These are phyloP conservation scores for Ibycter americanus DNA, from an alignment of 2,797 vertebrate species.

Conservation along the genomic window DNA sequence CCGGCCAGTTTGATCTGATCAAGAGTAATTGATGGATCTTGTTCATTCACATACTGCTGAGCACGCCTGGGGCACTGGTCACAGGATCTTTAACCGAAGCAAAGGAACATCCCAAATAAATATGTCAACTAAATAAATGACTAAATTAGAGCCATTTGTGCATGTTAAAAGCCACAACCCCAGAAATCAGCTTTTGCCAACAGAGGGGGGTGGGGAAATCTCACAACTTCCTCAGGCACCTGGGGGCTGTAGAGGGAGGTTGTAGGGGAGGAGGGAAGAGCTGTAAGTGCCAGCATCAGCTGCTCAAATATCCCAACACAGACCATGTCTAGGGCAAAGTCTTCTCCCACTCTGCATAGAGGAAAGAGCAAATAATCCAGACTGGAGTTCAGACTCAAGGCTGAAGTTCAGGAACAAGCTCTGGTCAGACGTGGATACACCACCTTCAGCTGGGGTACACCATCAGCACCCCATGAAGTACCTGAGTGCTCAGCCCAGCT, in stretches of 20 bases:
- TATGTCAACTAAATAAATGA: conserved; percentile 74
- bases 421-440: neutral
- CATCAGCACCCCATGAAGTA: neutral
- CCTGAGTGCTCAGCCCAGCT: neutral
- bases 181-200: conserved; percentile 27
- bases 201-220: neutral
- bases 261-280: neutral
- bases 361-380: neutral
- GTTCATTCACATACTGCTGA: conserved; percentile 60
- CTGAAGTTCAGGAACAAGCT: neutral
- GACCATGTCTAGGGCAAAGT: neutral
- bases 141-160: conserved; percentile 64
- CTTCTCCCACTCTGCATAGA: neutral
- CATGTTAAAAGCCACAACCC: conserved; percentile 60
- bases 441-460: neutral
- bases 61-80: conserved; percentile 43
- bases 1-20: conserved; percentile 62
- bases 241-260: neutral
- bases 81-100: conserved; percentile 60
- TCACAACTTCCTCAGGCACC: neutral
- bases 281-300: neutral
- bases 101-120: conserved; percentile 71
- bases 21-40: conserved; percentile 67
- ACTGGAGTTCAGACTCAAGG: neutral
- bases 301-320: neutral